phyloP scores from a whole-genome alignment of 2,113 vertebrate species.

The Gracilinanus agilis region DNA sequence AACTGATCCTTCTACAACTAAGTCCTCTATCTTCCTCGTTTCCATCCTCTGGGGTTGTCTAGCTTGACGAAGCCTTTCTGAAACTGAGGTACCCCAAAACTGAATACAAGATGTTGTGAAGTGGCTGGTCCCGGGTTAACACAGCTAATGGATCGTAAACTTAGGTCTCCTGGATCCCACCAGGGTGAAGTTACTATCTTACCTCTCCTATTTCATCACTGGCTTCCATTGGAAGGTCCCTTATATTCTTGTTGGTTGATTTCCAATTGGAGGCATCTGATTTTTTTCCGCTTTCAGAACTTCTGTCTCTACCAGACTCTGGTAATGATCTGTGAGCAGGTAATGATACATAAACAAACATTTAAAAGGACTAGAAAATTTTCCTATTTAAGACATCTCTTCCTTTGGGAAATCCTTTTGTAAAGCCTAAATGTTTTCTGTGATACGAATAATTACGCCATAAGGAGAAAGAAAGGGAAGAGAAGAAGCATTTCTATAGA shows the following conservation, averaged over 20 bases:
- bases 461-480: not conserved
- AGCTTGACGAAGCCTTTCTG: no score
- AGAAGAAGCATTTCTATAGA: not conserved
- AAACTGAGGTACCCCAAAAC: not conserved
- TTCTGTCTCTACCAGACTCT: not conserved
- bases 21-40: no score
- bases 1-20: no score
- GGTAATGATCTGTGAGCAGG: not conserved
- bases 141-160: not conserved
- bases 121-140: not conserved
- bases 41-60: no score
- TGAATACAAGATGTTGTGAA: not conserved
- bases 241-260: not conserved
- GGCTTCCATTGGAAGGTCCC: not conserved
- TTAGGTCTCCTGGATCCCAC: not conserved
- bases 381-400: not conserved
- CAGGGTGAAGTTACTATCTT: not conserved
- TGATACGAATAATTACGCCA: not conserved
- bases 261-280: not conserved
- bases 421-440: not conserved
- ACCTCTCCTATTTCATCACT: not conserved
- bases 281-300: not conserved
- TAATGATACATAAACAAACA: not conserved
- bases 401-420: not conserved
- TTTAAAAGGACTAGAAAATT: not conserved